Evolutionary conservation across 2,888 invertebrate genomes (phyloP).

Genomic region (Germaria angustata): DNA sequence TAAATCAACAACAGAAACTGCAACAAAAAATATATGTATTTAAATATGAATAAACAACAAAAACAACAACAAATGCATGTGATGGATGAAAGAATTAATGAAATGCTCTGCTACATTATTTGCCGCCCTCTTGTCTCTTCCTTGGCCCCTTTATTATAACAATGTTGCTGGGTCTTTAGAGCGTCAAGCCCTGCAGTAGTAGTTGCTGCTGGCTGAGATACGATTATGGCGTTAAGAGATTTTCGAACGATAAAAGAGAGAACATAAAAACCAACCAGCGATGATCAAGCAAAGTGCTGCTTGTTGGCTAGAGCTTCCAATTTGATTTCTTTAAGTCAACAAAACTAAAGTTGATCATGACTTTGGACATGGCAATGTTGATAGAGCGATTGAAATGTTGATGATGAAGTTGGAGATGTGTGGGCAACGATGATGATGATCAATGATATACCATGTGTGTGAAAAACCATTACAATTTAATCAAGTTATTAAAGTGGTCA

Average conservation of each 20-base stretch:
- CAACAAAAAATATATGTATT: not conserved
- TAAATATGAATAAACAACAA: not conserved
- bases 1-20: slow-evolving; percentile 22
- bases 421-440: not conserved
- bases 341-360: slow-evolving; percentile 27
- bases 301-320: slow-evolving; percentile 40
- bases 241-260: slow-evolving; percentile 37
- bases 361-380: slow-evolving; percentile 6
- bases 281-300: slow-evolving; percentile 32
- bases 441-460: not conserved
- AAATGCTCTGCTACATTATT: slow-evolving; percentile 31
- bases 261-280: slow-evolving; percentile 2
- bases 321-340: slow-evolving; percentile 21
- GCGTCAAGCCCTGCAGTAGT: slow-evolving; percentile 7
- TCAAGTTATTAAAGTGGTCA: slow-evolving; percentile 4
- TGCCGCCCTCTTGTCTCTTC: not conserved
- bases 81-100: slow-evolving; percentile 42
- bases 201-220: not conserved
- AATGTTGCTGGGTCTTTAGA: not conserved
- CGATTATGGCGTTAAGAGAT: slow-evolving; percentile 59
- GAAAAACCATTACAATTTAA: not conserved
- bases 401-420: slow-evolving; percentile 14
- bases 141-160: not conserved
- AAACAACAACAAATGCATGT: slow-evolving; percentile 13
- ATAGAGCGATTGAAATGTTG: slow-evolving; percentile 12